Evolutionary conservation across 2,113 vertebrate species (phyloP).

Genomic region (Actenoides lindsayi): DNA sequence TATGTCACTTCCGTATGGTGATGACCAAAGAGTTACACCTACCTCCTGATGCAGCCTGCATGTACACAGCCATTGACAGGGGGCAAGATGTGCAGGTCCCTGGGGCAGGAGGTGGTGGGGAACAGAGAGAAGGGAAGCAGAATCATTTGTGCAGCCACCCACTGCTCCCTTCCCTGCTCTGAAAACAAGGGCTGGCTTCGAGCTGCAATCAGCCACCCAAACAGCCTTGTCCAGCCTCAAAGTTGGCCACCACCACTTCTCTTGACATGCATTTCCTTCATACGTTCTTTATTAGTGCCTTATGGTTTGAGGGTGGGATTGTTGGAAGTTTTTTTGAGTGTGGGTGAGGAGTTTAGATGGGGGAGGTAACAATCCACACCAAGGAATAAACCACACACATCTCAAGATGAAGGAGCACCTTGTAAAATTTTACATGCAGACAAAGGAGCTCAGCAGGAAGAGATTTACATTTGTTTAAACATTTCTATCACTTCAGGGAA

Average conservation of each 20-base stretch:
- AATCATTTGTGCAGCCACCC: background rate
- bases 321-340: background rate
- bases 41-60: background rate
- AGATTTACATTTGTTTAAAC: background rate
- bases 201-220: background rate
- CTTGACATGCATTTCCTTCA: background rate
- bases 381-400: background rate
- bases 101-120: background rate
- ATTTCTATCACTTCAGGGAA: background rate
- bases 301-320: background rate
- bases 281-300: too few relatives aligned
- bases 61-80: accelerated
- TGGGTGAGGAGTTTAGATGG: background rate
- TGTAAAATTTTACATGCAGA: background rate
- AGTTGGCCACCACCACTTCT: background rate
- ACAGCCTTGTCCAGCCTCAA: background rate
- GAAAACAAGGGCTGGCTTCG: background rate
- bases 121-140: background rate
- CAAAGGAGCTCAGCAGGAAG: background rate
- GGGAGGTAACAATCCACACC: background rate
- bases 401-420: background rate
- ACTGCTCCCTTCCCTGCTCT: too few relatives aligned
- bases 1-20: background rate
- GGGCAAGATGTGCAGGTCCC: background rate
- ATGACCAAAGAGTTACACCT: background rate